A percentile compares a stretch with the other conserved stretches of the same genome.
phyloP scores from a whole-genome alignment of 2,113 vertebrate species.

The Dipodomys ordii region DNA sequence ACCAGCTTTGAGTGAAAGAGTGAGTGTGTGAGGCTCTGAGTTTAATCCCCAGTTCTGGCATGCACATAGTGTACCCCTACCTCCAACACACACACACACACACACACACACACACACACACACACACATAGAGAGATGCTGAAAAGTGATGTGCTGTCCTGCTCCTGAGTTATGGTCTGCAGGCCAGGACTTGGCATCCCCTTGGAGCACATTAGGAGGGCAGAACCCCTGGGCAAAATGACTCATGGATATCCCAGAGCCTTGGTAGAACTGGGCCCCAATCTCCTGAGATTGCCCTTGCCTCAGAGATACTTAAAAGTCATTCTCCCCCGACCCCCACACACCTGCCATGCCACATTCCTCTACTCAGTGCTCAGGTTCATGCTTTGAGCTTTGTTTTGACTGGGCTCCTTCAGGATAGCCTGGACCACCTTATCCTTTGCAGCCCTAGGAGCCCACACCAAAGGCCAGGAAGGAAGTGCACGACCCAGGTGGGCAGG shows the following conservation, averaged over 20 bases:
- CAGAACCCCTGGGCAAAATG: not conserved
- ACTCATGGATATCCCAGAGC: not conserved
- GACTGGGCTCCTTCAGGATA: not conserved
- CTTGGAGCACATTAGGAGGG: not conserved
- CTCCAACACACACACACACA: not conserved
- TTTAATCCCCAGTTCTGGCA: too few species aligned
- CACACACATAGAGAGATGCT: not conserved
- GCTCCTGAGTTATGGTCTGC: not conserved
- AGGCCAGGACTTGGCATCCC: not conserved
- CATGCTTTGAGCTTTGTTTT: not conserved
- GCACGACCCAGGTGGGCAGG: fast-evolving
- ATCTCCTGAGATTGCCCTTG: not conserved
- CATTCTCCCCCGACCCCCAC: not conserved
- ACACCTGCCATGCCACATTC: too few species aligned
- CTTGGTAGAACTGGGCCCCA: too few species aligned
- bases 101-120: not conserved
- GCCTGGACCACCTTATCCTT: not conserved
- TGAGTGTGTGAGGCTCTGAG: too few species aligned
- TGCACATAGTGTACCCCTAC: not conserved
- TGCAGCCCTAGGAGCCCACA: not conserved
- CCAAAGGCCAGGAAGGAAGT: not conserved
- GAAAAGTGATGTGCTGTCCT: not conserved
- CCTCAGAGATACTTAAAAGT: not conserved
- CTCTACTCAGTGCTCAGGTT: not conserved
- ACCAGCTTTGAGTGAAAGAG: too few species aligned